Evolutionary conservation across 2,888 invertebrate species (phyloP).

Genomic region (Zygothrica quintamaculata): DNA sequence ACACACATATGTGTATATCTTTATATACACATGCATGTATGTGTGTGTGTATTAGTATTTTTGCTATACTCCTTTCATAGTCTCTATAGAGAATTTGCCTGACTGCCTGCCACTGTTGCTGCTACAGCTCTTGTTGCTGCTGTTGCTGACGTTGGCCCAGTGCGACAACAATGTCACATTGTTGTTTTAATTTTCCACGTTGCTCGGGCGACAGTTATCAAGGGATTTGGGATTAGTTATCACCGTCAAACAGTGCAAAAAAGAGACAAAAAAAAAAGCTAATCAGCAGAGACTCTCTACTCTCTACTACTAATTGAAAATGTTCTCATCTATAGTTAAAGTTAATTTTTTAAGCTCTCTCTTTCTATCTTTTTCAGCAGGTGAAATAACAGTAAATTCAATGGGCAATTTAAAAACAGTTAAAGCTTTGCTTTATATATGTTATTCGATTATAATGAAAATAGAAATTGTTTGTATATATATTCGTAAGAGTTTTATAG

Average conservation of each 20-base stretch:
- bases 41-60: constrained; percentile 9
- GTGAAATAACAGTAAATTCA: too few species aligned
- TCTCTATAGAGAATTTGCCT: not conserved
- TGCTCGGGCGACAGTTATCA: constrained; percentile 43
- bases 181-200: constrained; percentile 61
- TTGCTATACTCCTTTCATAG: not conserved
- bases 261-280: constrained; percentile 22
- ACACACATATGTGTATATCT: constrained; percentile 6
- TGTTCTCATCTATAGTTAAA: constrained; percentile 14
- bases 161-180: constrained; percentile 43
- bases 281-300: constrained; percentile 55
- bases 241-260: constrained; percentile 9
- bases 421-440: too few species aligned
- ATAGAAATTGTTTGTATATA: too few species aligned
- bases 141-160: constrained; percentile 28
- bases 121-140: constrained; percentile 23
- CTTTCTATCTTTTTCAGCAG: too few species aligned
- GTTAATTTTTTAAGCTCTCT: too few species aligned
- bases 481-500: too few species aligned
- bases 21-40: too few species aligned
- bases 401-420: too few species aligned
- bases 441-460: too few species aligned
- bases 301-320: constrained; percentile 71
- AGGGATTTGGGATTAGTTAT: constrained; percentile 53
- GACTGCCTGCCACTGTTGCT: not conserved